Percentiles rank a stretch among this genome's conserved stretches.
phyloP scores from a whole-genome alignment of 2,113 vertebrate genomes.

The Vidua macroura region DNA sequence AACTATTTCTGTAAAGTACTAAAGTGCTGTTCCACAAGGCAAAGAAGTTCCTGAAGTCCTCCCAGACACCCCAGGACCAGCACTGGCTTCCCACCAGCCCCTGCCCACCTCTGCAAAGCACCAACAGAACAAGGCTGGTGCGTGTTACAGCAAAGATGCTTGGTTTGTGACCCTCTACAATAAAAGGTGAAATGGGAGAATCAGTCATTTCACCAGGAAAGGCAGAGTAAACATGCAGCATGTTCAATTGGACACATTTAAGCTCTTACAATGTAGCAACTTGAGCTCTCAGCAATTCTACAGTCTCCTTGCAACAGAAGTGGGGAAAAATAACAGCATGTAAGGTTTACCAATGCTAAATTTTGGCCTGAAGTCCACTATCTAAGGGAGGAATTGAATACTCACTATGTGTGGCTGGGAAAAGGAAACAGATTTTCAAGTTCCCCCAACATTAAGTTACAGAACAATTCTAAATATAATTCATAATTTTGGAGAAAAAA shows the following conservation, averaged over 20 bases:
- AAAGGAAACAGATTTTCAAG: neutral
- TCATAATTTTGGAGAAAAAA: neutral
- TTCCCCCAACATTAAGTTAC: neutral
- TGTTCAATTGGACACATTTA: neutral
- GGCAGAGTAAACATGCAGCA: neutral
- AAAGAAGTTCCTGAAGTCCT: neutral
- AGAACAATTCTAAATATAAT: neutral
- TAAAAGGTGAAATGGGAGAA: neutral
- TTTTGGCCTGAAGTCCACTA: neutral
- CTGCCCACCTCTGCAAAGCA: neutral
- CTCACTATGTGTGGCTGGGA: neutral
- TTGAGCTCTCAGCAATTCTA: neutral
- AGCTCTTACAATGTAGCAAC: neutral
- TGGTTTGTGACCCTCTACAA: fast-evolving
- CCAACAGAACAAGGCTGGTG: fast-evolving
- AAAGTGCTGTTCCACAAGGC: neutral
- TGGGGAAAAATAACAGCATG: neutral
- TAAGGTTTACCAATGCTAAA: neutral
- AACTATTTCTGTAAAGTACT: neutral
- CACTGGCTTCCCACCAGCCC: neutral
- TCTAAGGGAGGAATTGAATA: neutral
- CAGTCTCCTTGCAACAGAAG: neutral
- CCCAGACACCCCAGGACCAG: fast-evolving
- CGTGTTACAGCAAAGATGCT: neutral
- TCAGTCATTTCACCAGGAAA: neutral